phyloP scores from a whole-genome alignment of 2,113 vertebrate species.

The Drymodes brunneopygia region DNA sequence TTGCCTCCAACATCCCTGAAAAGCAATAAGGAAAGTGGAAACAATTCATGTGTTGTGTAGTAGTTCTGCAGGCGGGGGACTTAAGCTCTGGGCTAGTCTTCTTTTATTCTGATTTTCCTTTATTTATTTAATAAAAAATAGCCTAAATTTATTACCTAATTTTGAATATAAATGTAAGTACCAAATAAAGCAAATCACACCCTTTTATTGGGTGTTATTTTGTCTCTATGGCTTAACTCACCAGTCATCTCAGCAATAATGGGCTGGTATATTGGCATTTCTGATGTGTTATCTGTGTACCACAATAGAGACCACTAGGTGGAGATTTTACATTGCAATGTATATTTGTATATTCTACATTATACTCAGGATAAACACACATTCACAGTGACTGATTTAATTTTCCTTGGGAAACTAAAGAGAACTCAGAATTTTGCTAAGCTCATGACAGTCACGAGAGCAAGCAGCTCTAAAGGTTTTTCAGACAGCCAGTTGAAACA shows the following conservation, averaged over 20 bases:
- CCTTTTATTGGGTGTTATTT: not conserved
- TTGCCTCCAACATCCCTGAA: conserved; percentile 80
- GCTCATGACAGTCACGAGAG: not conserved
- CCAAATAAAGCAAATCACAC: not conserved
- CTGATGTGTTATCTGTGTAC: not conserved
- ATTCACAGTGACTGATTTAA: not conserved
- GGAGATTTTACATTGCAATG: not conserved
- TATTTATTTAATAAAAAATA: not conserved
- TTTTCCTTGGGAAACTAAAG: not conserved
- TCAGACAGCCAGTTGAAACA: not conserved
- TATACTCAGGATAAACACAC: not conserved
- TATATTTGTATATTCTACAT: not conserved
- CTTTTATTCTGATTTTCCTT: not conserved
- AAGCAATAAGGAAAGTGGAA: not conserved
- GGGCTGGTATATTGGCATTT: not conserved
- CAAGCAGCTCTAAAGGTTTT: not conserved
- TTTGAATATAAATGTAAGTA: not conserved
- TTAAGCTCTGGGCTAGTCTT: not conserved
- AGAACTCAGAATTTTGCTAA: not conserved
- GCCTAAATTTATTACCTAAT: not conserved
- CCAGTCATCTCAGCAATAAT: not conserved
- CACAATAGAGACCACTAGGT: not conserved
- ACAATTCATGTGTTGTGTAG: not conserved
- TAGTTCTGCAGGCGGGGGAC: not conserved
- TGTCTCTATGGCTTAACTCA: not conserved